Conservation (phyloP, 2,888 invertebrate genomes). For the Stomorhina lunata region DNA sequence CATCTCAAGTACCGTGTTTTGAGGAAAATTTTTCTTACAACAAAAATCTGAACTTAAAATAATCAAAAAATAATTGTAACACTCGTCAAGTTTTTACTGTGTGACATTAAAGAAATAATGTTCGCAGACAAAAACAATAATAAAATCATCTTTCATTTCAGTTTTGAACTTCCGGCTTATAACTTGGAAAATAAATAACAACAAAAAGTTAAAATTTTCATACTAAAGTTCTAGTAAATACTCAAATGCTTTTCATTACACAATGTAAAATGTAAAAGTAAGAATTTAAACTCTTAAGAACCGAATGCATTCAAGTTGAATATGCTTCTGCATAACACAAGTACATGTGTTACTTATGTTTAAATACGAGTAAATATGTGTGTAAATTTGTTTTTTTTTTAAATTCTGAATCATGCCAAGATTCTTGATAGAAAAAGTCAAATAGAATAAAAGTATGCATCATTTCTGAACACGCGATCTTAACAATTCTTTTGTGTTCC, state of each 20-base stretch:
- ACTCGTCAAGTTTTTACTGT: conserved; percentile 34
- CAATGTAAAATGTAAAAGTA: no score
- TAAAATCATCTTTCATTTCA: conserved; percentile 44
- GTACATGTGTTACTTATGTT: not conserved
- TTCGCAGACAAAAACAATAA: conserved; percentile 31
- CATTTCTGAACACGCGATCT: conserved; percentile 60
- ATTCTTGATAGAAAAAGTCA: conserved; percentile 59
- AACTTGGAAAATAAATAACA: conserved; percentile 10
- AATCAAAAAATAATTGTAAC: conserved; percentile 22
- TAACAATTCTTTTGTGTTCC: conserved; percentile 11
- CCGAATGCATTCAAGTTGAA: no score
- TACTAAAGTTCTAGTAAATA: conserved; percentile 15
- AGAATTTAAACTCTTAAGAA: no score
- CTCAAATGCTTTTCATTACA: no score
- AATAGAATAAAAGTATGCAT: conserved; percentile 62
- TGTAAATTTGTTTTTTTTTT: not conserved
- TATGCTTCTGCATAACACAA: no score
- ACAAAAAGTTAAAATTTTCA: conserved; percentile 8
- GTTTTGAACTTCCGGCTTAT: conserved; percentile 55
- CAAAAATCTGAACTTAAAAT: no score
- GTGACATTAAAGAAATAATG: not conserved
- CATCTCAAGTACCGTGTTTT: no score
- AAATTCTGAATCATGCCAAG: conserved; percentile 45
- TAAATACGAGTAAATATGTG: not conserved
- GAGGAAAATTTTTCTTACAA: no score